Percentiles rank a stretch among this genome's conserved stretches.
phyloP scores from a whole-genome alignment of 2,113 vertebrate genomes.

The Pogona vitticeps region DNA sequence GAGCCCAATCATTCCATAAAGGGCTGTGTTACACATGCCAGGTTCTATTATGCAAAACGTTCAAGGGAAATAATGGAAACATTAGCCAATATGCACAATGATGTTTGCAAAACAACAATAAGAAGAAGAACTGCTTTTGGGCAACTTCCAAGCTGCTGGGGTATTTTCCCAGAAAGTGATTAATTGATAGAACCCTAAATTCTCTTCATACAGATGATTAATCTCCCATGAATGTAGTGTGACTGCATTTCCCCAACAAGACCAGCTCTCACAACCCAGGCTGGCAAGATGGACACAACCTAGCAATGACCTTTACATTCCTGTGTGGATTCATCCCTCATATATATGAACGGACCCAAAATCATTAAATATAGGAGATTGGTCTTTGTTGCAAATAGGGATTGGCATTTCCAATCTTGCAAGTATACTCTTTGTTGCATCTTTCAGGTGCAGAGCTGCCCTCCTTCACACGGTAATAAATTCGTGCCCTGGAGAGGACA shows the following conservation, averaged over 20 bases:
- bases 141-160: not conserved
- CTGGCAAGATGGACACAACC: not conserved
- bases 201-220: not conserved
- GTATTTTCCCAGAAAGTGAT: not conserved
- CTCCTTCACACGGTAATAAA: not conserved
- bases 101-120: too few species aligned
- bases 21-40: slow-evolving; percentile 50
- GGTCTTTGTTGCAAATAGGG: not conserved
- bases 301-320: not conserved
- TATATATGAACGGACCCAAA: not conserved
- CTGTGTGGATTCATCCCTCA: not conserved
- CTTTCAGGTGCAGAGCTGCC: not conserved
- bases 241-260: not conserved
- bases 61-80: not conserved
- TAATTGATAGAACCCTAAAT: not conserved
- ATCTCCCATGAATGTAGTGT: not conserved
- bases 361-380: not conserved
- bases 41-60: not conserved
- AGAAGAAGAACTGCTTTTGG: not conserved
- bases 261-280: not conserved
- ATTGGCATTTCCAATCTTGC: not conserved
- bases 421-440: not conserved
- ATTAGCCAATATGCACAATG: not conserved
- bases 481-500: too few species aligned
- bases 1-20: slow-evolving; percentile 57